Evolutionary conservation across 2,797 vertebrate genomes (phyloP).

Genomic region (Coccyzus lansbergi): DNA sequence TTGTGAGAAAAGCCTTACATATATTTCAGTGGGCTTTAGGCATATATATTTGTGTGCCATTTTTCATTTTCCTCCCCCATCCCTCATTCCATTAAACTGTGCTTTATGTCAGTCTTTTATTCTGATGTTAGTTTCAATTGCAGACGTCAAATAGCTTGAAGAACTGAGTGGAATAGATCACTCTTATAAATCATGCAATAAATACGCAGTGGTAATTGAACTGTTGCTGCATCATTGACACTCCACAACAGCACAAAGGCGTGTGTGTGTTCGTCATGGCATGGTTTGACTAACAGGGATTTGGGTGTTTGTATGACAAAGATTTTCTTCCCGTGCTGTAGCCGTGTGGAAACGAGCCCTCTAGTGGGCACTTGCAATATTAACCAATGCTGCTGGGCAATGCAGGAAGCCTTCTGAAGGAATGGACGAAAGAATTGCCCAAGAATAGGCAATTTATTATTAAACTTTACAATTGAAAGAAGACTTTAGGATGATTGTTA

Average conservation of each 20-base stretch:
- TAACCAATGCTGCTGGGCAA: accelerated
- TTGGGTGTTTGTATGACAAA: background rate
- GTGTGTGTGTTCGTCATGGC: accelerated
- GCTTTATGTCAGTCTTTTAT: background rate
- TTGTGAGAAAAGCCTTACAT: background rate
- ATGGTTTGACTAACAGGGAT: background rate
- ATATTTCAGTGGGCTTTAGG: background rate
- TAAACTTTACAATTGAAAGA: background rate
- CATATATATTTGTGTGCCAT: background rate
- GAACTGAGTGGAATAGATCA: background rate
- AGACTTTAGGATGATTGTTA: background rate
- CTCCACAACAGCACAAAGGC: background rate
- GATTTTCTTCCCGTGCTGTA: background rate
- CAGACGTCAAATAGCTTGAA: background rate
- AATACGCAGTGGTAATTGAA: background rate
- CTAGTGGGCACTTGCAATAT: slow-evolving; percentile 16
- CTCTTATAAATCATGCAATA: background rate
- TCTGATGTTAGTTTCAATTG: background rate
- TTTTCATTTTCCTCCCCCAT: background rate
- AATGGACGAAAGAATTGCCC: background rate
- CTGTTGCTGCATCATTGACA: background rate
- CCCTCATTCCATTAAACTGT: background rate
- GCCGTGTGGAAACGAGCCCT: background rate
- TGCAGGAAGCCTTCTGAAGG: accelerated
- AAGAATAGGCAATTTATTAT: background rate